These are phyloP conservation scores for Synaphobranchus kaupii DNA, from an alignment of 2,797 vertebrate genomes.

Conservation along the genomic window DNA sequence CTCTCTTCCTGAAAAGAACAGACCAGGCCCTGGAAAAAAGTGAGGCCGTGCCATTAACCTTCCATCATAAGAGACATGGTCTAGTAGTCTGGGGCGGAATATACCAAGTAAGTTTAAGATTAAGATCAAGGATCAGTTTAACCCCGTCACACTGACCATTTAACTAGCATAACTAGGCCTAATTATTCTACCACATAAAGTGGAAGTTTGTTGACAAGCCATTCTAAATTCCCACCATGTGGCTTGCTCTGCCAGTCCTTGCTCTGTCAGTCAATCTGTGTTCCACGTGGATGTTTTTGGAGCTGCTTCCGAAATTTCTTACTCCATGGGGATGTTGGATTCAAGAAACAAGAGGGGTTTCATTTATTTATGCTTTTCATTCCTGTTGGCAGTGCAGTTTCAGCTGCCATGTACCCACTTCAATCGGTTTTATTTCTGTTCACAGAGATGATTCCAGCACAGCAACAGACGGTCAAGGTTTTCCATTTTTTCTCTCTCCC, in stretches of 20 bases:
- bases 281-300: neutral
- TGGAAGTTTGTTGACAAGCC: neutral
- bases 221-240: neutral
- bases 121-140: neutral
- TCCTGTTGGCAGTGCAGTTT: neutral
- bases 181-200: neutral
- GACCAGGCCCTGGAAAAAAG: too few relatives aligned
- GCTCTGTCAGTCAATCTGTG: neutral
- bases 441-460: conserved; percentile 16
- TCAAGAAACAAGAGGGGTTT: neutral
- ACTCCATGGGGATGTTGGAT: neutral
- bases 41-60: too few relatives aligned
- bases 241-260: neutral
- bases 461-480: neutral
- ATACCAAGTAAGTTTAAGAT: too few relatives aligned
- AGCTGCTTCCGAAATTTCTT: neutral
- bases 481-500: neutral
- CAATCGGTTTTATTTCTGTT: neutral
- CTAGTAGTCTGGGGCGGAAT: too few relatives aligned
- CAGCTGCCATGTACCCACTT: neutral
- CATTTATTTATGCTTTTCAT: neutral
- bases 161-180: neutral
- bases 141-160: neutral
- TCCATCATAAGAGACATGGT: too few relatives aligned
- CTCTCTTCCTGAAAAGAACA: too few relatives aligned